Base-by-base conservation (phyloP, 1,140 invertebrate species). In the Brachystomella parvula region DNA sequence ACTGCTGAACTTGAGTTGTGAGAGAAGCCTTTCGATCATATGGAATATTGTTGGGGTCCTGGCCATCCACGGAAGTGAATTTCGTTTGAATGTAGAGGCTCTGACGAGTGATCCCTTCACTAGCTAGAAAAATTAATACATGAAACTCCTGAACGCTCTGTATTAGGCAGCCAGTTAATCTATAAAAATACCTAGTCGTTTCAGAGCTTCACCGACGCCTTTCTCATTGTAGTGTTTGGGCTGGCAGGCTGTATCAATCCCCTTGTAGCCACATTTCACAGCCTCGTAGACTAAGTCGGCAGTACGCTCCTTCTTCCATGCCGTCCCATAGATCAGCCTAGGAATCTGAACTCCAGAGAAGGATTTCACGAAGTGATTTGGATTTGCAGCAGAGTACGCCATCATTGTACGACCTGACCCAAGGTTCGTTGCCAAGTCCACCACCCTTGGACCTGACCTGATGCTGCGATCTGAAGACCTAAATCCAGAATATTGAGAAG, bases 221-320 rank as follows among this genome's bases (percentile, higher is more conserved):
- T 60, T 58, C 24, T 73, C 71, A 44, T 66, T 31, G 31, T 73
- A 73, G 60, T 73, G 71, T 33, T 73, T 73, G 1, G 68, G 68
- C 47, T 73, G 71, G 59, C 71, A 73, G 1, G 71, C 71, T 2
- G 68, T 70, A 59, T 73, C 71, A 53, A 73, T 65, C 6, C 71
- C 68, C 47, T 63, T 35, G 35, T 70, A 73, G 0, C 71, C 71
- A 2, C 24, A 47, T n/a, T 57, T 21, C 0, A 73, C 21, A 19
- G 71, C 71, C 30, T 53, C 28, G 1, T 61, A n/a, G 1, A 73
- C 71, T n/a, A 73, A 56, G 32, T 63, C 53, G 24, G 66, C 62
- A 1, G 71, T 73, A 0, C 53, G 17, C 3, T 67, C 68, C 39
- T 73, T 73, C 32, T 73, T 73, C 71, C 71, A 73, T 0, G 71